Conservation (phyloP, 2,888 invertebrate species). For the Ypsolopha scabrella region DNA sequence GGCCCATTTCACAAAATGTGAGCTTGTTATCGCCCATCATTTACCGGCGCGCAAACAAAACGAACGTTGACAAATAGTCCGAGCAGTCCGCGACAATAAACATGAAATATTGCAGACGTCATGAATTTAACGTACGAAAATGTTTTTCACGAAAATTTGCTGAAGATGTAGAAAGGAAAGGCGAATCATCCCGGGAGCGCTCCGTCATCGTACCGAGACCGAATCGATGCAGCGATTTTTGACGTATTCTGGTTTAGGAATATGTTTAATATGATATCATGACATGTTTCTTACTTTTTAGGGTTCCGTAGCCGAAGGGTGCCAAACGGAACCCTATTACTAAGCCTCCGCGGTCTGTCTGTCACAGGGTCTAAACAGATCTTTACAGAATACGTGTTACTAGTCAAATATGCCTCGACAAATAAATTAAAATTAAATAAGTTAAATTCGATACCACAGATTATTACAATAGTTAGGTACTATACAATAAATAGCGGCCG, state of each 20-base stretch:
- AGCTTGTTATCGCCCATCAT: background rate
- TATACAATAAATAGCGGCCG: too few species aligned
- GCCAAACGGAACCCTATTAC: too few species aligned
- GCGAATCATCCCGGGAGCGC: background rate
- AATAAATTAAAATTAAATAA: too few species aligned
- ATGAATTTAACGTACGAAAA: background rate
- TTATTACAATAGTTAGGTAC: too few species aligned
- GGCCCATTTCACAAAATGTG: background rate
- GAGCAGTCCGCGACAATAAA: slow-evolving; percentile 4
- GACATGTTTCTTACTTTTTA: too few species aligned
- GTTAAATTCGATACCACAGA: too few species aligned
- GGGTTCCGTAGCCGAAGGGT: too few species aligned
- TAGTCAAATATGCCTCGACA: too few species aligned
- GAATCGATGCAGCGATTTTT: background rate
- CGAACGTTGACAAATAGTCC: background rate
- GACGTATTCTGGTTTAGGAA: background rate
- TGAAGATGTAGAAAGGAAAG: background rate
- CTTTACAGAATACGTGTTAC: too few species aligned
- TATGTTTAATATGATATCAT: too few species aligned
- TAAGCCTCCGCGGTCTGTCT: too few species aligned
- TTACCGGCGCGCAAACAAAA: background rate
- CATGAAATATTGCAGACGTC: slow-evolving; percentile 6
- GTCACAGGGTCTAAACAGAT: too few species aligned
- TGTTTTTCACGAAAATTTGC: slow-evolving; percentile 1
- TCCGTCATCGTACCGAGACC: background rate